Evolutionary conservation across 1,140 invertebrate genomes (phyloP).

Genomic region (Drosophila teissieri): DNA sequence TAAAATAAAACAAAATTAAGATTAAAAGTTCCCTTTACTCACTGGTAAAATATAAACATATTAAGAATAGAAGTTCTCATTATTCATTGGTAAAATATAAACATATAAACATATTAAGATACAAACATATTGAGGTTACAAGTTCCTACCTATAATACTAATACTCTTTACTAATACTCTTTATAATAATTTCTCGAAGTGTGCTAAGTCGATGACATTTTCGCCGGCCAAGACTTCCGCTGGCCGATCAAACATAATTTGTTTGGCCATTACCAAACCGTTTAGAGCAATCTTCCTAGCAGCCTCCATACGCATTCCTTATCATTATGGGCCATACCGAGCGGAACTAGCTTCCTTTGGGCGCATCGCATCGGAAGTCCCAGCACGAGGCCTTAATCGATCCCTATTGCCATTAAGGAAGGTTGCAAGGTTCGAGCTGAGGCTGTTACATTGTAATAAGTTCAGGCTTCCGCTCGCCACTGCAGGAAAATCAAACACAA

Average conservation of each 20-base stretch:
- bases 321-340: constrained; percentile 28
- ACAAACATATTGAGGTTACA: too few relatives aligned
- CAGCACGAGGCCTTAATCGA: constrained; percentile 52
- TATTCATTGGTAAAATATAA: too few relatives aligned
- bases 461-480: constrained; percentile 21
- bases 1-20: too few relatives aligned
- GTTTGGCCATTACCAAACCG: constrained; percentile 49
- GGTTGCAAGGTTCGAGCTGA: constrained; percentile 28
- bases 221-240: constrained; percentile 52
- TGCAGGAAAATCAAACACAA: background rate
- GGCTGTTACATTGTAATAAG: constrained; percentile 30
- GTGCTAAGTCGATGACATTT: constrained; percentile 30
- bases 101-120: too few relatives aligned
- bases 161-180: too few relatives aligned
- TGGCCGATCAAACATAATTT: constrained; percentile 52
- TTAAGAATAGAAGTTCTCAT: too few relatives aligned
- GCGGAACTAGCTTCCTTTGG: constrained; percentile 66
- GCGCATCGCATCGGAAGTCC: constrained; percentile 52
- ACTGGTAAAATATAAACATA: too few relatives aligned
- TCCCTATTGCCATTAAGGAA: constrained; percentile 37
- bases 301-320: constrained; percentile 35
- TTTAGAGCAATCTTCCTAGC: constrained; percentile 66
- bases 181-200: background rate
- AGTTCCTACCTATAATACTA: too few relatives aligned
- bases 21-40: too few relatives aligned